Evolutionary conservation across 2,797 vertebrate species (phyloP).

Genomic region (Manis crassicaudata): DNA sequence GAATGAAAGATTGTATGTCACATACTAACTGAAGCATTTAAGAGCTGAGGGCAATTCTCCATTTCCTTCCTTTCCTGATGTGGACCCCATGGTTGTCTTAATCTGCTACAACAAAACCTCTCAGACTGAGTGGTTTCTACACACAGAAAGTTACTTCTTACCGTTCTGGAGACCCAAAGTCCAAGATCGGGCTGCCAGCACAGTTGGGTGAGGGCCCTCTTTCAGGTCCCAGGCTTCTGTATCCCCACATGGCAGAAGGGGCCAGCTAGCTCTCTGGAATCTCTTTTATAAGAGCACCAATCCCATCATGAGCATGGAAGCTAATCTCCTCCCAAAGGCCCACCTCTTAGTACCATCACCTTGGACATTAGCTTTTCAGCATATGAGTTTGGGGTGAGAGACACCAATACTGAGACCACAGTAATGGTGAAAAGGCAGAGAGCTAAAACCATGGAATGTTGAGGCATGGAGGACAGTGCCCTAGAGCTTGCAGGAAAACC

Average conservation of each 20-base stretch:
- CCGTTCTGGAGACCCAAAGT: not conserved
- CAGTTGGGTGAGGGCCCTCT: not conserved
- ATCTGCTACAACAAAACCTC: not conserved
- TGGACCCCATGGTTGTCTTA: not conserved
- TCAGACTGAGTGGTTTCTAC: not conserved
- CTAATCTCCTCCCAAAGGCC: not conserved
- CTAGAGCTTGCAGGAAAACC: not conserved
- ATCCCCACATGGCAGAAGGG: not conserved
- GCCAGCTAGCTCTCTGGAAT: not conserved
- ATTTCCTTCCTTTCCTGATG: not conserved
- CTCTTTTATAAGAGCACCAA: not conserved
- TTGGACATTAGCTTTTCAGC: not conserved
- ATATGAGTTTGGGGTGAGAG: not conserved
- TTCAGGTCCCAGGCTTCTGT: not conserved
- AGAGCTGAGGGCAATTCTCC: not conserved
- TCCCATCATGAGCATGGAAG: not conserved
- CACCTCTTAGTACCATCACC: not conserved
- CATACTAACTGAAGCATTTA: not conserved
- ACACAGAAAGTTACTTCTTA: not conserved
- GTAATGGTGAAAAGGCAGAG: not conserved
- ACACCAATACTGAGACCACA: not conserved
- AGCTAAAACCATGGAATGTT: not conserved
- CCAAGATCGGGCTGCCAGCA: not conserved
- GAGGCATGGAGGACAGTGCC: not conserved
- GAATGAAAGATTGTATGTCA: not conserved